Evolutionary conservation across 2,797 vertebrate genomes (phyloP).

Genomic region (Galago senegalensis): DNA sequence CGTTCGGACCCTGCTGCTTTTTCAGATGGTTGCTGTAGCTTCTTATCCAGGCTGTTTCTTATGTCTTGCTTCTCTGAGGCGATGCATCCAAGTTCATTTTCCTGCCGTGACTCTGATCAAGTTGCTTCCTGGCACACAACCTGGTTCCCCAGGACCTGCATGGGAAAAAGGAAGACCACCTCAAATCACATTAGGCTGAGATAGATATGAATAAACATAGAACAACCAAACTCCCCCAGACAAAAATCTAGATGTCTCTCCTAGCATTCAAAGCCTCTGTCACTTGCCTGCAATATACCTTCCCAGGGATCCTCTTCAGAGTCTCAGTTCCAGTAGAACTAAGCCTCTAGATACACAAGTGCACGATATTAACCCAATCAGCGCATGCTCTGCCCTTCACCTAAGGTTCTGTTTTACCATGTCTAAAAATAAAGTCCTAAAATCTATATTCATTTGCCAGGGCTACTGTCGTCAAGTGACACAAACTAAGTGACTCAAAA

Average conservation of each 20-base stretch:
- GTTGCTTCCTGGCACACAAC: not conserved
- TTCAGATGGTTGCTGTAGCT: not conserved
- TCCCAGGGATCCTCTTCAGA: accelerated
- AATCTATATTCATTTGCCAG: not conserved
- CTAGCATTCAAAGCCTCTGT: not conserved
- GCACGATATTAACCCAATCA: not conserved
- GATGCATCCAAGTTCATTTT: not conserved
- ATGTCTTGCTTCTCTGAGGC: not conserved
- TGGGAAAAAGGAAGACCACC: not conserved
- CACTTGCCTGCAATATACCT: not conserved
- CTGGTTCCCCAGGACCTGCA: not conserved
- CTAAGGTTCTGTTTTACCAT: not conserved
- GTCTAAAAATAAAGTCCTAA: not conserved
- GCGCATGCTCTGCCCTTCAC: not conserved
- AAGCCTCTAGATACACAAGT: not conserved
- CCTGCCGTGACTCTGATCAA: not conserved
- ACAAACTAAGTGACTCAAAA: not conserved
- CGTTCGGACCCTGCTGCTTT: not conserved
- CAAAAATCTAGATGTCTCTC: not conserved
- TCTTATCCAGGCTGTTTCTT: not conserved
- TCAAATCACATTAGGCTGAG: not conserved
- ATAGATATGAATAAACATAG: not conserved
- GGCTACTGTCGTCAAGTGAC: not conserved
- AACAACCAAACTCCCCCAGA: not conserved
- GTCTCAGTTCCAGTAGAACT: not conserved